phyloP scores from a whole-genome alignment of 2,888 invertebrate genomes.

The Eustalomyia histrio region DNA sequence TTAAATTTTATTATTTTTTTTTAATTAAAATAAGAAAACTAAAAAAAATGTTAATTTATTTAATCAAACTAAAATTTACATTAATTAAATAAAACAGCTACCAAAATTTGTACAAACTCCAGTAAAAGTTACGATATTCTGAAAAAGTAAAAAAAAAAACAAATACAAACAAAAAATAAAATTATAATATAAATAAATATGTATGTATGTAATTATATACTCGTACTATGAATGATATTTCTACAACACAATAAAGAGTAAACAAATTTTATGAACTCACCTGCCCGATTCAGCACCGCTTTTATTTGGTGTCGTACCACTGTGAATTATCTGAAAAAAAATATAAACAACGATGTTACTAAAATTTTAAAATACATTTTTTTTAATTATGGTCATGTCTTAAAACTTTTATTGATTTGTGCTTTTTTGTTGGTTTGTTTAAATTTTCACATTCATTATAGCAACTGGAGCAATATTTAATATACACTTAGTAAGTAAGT shows the following conservation, averaged over 20 bases:
- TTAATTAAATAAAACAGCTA: constrained; percentile 60
- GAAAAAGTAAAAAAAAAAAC: constrained; percentile 63
- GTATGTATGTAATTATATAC: no score
- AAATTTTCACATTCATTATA: constrained; percentile 18
- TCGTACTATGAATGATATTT: no score
- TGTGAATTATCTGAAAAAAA: constrained; percentile 84
- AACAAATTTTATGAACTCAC: constrained; percentile 74
- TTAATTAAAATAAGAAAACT: constrained; percentile 36
- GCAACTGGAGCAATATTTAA: neutral
- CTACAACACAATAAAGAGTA: no score
- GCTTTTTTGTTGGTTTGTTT: no score
- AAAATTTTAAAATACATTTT: neutral
- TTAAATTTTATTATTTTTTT: constrained; percentile 26
- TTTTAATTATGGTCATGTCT: neutral
- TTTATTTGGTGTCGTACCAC: constrained; percentile 81
- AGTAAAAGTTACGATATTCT: constrained; percentile 71
- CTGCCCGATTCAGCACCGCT: constrained; percentile 81
- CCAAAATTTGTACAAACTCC: constrained; percentile 64
- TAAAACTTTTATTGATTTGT: constrained; percentile 2
- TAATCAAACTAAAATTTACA: constrained; percentile 45
- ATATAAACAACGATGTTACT: constrained; percentile 36
- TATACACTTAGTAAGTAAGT: neutral
- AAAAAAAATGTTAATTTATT: constrained; percentile 25
- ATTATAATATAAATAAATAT: constrained; percentile 8
- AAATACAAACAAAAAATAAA: neutral